Evolutionary conservation across 2,113 vertebrate genomes (phyloP), one percentile per base, ranked within the genome.

Genomic region (Leucopsar rothschildi): DNA sequence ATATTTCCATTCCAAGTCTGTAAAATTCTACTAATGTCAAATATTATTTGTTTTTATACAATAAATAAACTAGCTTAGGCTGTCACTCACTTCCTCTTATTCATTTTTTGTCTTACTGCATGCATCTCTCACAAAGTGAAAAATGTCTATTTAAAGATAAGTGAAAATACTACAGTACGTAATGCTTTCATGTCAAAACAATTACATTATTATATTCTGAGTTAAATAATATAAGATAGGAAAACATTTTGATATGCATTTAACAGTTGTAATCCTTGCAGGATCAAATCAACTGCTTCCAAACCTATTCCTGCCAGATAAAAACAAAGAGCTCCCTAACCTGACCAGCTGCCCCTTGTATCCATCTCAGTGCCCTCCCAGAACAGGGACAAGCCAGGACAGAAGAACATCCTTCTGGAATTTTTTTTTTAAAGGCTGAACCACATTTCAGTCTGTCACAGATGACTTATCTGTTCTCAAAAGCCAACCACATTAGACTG

Each of bases 141-240:
- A 96, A 97, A 97, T 73, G 79, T 96, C 97, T 98, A 95, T 97
- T 97, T 98, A 96, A 98, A 97, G 97, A 79, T 97, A 98, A 98
- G 97, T 98, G 94, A 95, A 97, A 98, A 96, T 97, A 97, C 95
- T 94, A 97, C 83, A 95, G 92, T 96, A 97, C 21, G 29, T 96
- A 98, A 97, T 47, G 5, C 95, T 97, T 97, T 97, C 92, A 97
- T 98, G 98, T 98, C 98, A 98, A 98, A 98, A 98, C 97, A 98
- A 98, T 98, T 98, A 97, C 95, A 96, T 97, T 97, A 97, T 97
- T 97, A 97, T 95, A 97, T 96, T 97, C 97, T 56, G 82, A 98
- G 93, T 95, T 97, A 98, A 98, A 98, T 97, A 98, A 97, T 97
- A 97, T 97, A 97, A 98, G 92, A 97, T 92, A 90, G 80, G 95